Evolutionary conservation across 92 coral and sea anemone genomes (phyloP).

Genomic region (Diadumene lineata): DNA sequence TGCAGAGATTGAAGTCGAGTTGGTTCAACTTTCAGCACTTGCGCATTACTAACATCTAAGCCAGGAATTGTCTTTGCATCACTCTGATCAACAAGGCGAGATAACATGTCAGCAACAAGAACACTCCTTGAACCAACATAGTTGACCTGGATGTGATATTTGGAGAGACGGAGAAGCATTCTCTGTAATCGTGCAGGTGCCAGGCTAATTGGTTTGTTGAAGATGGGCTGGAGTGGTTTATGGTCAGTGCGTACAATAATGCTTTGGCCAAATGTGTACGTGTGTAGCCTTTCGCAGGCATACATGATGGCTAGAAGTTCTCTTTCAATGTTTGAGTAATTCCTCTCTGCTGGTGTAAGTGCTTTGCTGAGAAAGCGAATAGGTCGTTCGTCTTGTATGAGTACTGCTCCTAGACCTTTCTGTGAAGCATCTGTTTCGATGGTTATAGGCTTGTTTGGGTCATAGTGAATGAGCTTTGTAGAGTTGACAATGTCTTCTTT

Average conservation of each 20-base stretch:
- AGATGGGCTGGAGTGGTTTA: constrained; percentile 38
- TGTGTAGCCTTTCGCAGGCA: constrained; percentile 55
- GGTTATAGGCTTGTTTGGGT: constrained; percentile 27
- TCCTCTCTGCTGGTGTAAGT: constrained; percentile 37
- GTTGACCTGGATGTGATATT: constrained; percentile 45
- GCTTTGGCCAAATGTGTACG: constrained; percentile 55
- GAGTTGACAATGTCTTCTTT: constrained; percentile 29
- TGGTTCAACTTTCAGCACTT: too few relatives aligned
- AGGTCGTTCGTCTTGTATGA: constrained; percentile 53
- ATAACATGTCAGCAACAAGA: constrained; percentile 54
- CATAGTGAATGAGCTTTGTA: constrained; percentile 26
- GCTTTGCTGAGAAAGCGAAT: constrained; percentile 52
- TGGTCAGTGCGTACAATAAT: constrained; percentile 56
- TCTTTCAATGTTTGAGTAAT: constrained; percentile 63
- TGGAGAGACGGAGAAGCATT: constrained; percentile 53
- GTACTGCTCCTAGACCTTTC: constrained; percentile 57
- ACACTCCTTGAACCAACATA: constrained; percentile 49
- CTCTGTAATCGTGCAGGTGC: constrained; percentile 62
- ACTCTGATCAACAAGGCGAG: constrained; percentile 37
- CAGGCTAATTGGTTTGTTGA: constrained; percentile 53
- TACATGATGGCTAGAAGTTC: constrained; percentile 63
- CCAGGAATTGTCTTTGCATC: constrained; percentile 42
- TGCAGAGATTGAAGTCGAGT: constrained; percentile 44
- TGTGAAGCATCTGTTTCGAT: constrained; percentile 42
- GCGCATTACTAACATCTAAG: too few relatives aligned